phyloP scores from a whole-genome alignment of 35 echinoderm and acorn worm species.

The Stichopus chloronotus region DNA sequence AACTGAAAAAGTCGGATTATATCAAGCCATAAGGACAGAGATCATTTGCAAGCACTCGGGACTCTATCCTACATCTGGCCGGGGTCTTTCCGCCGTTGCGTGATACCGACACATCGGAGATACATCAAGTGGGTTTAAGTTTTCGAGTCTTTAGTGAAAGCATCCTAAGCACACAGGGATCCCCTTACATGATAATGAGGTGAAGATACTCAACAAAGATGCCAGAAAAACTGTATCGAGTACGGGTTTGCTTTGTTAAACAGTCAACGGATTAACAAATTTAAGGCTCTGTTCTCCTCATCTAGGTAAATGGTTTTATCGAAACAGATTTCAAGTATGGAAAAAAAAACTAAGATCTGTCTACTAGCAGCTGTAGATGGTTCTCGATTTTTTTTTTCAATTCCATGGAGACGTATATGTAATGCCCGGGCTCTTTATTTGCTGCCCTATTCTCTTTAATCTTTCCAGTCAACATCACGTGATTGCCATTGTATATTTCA shows the following conservation, averaged over 20 bases:
- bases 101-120: constrained; percentile 41
- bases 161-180: constrained; percentile 33
- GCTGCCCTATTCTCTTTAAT: too few species aligned
- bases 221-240: constrained; percentile 6
- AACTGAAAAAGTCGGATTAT: constrained; percentile 47
- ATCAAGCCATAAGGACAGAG: constrained; percentile 33
- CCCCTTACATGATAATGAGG: constrained; percentile 35
- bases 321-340: not conserved
- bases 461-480: too few species aligned
- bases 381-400: too few species aligned
- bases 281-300: not conserved
- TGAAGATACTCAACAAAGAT: constrained; percentile 13
- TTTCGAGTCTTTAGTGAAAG: constrained; percentile 3
- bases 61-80: constrained; percentile 14
- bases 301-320: not conserved
- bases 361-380: too few species aligned
- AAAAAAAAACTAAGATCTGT: not conserved
- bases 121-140: constrained; percentile 38
- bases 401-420: too few species aligned
- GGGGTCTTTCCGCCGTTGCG: constrained; percentile 25
- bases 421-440: too few species aligned
- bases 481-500: too few species aligned
- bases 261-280: constrained; percentile 23
- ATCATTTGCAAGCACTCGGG: constrained; percentile 49
- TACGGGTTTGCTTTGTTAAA: constrained; percentile 35